These are phyloP conservation scores for Diceros bicornis DNA, from an alignment of 2,797 vertebrate genomes.

Conservation along the genomic window DNA sequence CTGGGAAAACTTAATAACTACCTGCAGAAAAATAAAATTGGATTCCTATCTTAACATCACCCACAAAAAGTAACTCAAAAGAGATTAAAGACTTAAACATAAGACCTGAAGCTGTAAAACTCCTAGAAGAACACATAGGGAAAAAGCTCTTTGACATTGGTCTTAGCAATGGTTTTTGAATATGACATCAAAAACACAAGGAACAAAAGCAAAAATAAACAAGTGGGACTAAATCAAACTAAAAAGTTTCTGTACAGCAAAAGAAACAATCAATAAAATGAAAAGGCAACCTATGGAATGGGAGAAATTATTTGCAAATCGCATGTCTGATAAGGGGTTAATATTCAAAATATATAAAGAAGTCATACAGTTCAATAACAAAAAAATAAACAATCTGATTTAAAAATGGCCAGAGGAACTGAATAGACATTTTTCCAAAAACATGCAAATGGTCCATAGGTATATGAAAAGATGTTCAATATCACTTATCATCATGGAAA, in stretches of 20 bases:
- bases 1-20: too few relatives aligned
- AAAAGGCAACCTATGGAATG: not conserved
- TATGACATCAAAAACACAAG: not conserved
- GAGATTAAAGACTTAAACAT: not conserved
- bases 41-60: not conserved
- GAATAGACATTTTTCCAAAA: not conserved
- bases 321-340: not conserved
- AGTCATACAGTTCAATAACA: not conserved
- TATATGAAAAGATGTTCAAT: not conserved
- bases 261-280: not conserved
- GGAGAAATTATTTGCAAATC: not conserved
- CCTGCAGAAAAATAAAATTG: too few relatives aligned
- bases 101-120: not conserved
- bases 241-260: not conserved
- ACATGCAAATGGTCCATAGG: not conserved
- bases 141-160: not conserved
- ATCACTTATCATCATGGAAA: not conserved
- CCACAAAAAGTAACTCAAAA: not conserved
- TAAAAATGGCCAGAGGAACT: not conserved
- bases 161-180: not conserved
- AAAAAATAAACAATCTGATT: not conserved
- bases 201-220: not conserved
- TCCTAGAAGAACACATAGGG: not conserved
- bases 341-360: not conserved
- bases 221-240: not conserved